Evolutionary conservation across 2,888 invertebrate species (phyloP).

Genomic region (Drosophila hamatofila): DNA sequence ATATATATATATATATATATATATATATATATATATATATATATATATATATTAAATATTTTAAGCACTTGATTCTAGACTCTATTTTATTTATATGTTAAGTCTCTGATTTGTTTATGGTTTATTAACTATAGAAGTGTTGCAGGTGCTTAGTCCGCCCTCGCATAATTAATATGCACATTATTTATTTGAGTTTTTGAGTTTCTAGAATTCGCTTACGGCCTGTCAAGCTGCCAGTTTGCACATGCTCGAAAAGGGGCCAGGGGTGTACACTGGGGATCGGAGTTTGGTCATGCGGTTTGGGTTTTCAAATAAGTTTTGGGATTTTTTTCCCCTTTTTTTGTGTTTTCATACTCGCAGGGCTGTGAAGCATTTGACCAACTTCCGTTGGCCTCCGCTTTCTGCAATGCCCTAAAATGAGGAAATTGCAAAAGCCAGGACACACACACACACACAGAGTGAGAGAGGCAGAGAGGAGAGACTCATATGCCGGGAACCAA

Average conservation of each 20-base stretch:
- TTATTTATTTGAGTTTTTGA: constrained; percentile 33
- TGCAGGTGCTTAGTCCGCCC: background rate
- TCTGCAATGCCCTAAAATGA: constrained; percentile 39
- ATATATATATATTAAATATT: background rate
- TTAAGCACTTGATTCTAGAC: background rate
- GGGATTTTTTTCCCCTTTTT: background rate
- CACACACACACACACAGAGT: constrained; percentile 22
- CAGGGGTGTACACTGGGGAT: background rate
- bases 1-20: background rate
- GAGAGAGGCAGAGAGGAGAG: background rate
- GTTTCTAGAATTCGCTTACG: constrained; percentile 21
- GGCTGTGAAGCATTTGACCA: constrained; percentile 54
- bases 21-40: background rate
- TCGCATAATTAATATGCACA: constrained; percentile 43
- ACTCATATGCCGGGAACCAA: constrained; percentile 29
- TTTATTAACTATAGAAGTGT: constrained; percentile 10
- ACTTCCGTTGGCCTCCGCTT: constrained; percentile 49
- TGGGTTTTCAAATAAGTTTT: constrained; percentile 27
- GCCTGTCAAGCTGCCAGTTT: constrained; percentile 14
- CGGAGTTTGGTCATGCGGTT: constrained; percentile 33
- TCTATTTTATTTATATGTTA: background rate
- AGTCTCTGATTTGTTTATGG: background rate
- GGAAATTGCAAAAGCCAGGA: constrained; percentile 53
- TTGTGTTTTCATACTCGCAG: constrained; percentile 16
- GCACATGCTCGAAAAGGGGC: constrained; percentile 7